Conservation (phyloP, 2,113 vertebrate genomes). For the Brachypteracias leptosomus region DNA sequence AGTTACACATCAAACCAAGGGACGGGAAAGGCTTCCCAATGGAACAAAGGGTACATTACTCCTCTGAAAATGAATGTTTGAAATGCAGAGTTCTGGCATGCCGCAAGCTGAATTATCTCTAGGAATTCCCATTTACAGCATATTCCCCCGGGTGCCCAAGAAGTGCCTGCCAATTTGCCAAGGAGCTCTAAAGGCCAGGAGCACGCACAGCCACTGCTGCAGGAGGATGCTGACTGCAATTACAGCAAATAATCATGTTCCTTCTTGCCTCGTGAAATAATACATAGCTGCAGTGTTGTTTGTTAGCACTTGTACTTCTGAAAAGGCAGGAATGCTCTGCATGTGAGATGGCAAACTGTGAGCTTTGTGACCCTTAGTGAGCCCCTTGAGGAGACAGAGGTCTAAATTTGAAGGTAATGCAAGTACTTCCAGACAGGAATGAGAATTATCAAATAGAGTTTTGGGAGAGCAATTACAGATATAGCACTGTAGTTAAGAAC, state of each 20-base stretch:
- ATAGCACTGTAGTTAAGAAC: neutral
- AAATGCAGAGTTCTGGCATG: neutral
- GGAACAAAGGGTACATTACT: conserved; percentile 7
- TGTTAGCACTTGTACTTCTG: conserved; percentile 10
- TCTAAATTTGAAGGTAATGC: neutral
- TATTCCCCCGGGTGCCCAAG: conserved; percentile 21
- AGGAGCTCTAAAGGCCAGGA: conserved; percentile 5
- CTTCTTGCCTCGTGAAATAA: conserved; percentile 24
- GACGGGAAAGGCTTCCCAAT: conserved; percentile 21
- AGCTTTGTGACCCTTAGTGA: neutral
- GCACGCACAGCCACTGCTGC: neutral
- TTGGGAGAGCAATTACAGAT: neutral
- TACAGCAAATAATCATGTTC: conserved; percentile 38
- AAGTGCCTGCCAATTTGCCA: neutral
- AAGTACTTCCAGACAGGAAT: neutral
- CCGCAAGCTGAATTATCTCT: conserved; percentile 33
- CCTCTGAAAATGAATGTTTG: conserved; percentile 47
- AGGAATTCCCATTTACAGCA: conserved; percentile 54
- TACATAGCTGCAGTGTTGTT: neutral
- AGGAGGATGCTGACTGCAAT: neutral
- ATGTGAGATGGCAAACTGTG: neutral
- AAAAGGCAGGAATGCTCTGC: conserved; percentile 22
- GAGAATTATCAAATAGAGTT: neutral
- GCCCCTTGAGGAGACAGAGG: neutral
- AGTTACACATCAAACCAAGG: neutral